phyloP scores from a whole-genome alignment of 2,113 vertebrate genomes.

The Seriola rivoliana region DNA sequence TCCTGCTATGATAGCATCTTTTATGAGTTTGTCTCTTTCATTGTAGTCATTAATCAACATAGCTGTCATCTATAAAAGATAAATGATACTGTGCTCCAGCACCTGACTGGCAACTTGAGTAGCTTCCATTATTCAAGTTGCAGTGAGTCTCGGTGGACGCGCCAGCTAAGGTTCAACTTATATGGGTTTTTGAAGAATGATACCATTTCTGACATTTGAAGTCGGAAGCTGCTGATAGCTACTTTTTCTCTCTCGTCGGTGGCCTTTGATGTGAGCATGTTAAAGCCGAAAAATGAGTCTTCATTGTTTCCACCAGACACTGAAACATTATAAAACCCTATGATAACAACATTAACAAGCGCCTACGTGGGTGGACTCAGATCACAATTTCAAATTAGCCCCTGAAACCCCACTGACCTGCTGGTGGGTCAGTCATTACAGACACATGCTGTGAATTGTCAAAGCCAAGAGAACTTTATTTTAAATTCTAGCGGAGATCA shows the following conservation, averaged over 20 bases:
- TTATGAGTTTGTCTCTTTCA: conserved; percentile 53
- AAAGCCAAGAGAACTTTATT: conserved; percentile 4
- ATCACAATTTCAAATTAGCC: conserved; percentile 28
- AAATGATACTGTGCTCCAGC: conserved; percentile 51
- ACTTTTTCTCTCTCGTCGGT: not conserved
- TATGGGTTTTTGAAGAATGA: conserved; percentile 35
- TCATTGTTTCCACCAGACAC: not conserved
- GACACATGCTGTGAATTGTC: not conserved
- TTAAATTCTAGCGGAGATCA: not conserved
- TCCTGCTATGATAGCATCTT: conserved; percentile 46
- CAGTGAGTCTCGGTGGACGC: conserved; percentile 43
- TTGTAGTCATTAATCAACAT: conserved; percentile 62
- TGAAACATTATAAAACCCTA: not conserved
- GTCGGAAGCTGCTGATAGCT: conserved; percentile 26
- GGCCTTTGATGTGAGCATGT: conserved; percentile 2
- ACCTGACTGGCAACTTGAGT: conserved; percentile 52
- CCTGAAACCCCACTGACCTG: not conserved
- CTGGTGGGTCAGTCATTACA: conserved; percentile 5
- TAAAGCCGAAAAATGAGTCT: conserved; percentile 10
- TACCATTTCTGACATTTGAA: conserved; percentile 13
- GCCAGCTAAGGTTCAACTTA: conserved; percentile 28
- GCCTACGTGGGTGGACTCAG: not conserved
- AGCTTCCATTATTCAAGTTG: conserved; percentile 45
- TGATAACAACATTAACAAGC: not conserved
- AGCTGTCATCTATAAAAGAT: conserved; percentile 52